Evolutionary conservation across 2,888 invertebrate species (phyloP).

Genomic region (Limnephilus rhombicus): DNA sequence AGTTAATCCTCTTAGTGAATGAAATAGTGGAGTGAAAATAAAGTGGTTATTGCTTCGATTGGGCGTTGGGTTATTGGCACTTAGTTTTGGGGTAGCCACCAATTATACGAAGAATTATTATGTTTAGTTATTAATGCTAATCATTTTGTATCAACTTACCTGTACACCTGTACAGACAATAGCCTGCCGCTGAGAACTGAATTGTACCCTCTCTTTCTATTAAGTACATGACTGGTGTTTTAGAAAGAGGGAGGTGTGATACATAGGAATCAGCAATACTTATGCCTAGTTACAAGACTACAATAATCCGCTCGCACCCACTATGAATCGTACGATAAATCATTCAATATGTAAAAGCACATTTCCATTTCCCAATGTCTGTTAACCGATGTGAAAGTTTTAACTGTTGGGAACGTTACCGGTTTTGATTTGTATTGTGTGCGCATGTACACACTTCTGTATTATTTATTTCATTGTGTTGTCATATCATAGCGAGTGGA

Average conservation of each 20-base stretch:
- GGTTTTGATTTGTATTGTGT: conserved; percentile 53
- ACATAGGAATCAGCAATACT: background rate
- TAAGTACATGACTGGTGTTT: background rate
- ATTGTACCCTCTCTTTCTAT: background rate
- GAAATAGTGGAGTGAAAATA: too few relatives aligned
- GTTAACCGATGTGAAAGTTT: conserved; percentile 50
- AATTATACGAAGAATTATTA: too few relatives aligned
- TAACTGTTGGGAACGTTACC: conserved; percentile 39
- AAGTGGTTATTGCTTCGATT: too few relatives aligned
- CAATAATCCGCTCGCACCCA: background rate
- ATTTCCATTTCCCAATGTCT: conserved; percentile 37
- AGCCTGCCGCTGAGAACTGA: background rate
- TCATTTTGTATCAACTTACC: background rate
- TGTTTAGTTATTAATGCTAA: background rate
- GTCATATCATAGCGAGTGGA: background rate
- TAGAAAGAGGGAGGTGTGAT: background rate
- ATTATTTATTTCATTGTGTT: conserved; percentile 13
- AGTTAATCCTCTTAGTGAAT: too few relatives aligned
- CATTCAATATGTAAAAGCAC: background rate
- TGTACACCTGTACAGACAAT: background rate
- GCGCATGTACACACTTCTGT: background rate
- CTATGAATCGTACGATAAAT: background rate
- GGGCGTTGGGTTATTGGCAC: too few relatives aligned
- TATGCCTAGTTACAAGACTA: background rate
- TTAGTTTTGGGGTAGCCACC: too few relatives aligned